phyloP scores from a whole-genome alignment of 1,140 invertebrate species.

The Anadara kagoshimensis region DNA sequence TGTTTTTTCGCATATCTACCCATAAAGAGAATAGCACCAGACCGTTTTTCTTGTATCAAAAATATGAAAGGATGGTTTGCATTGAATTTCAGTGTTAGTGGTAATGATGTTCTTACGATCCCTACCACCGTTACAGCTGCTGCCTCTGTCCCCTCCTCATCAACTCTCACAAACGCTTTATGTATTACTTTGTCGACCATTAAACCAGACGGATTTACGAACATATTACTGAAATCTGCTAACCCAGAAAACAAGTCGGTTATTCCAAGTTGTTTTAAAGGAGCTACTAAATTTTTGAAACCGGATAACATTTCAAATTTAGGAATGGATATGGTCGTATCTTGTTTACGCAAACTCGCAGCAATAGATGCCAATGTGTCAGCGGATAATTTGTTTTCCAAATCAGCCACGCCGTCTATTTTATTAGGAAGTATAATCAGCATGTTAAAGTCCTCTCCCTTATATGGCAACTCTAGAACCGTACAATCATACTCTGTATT shows the following conservation, averaged over 20 bases:
- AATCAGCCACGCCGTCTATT: slow-evolving; percentile 64
- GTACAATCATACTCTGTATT: slow-evolving; percentile 82
- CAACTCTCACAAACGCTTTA: slow-evolving; percentile 72
- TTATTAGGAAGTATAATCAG: slow-evolving; percentile 83
- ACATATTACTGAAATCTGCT: slow-evolving; percentile 78
- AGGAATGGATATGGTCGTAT: slow-evolving; percentile 75
- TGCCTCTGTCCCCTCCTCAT: slow-evolving; percentile 74
- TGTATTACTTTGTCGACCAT: slow-evolving; percentile 60
- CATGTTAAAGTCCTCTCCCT: slow-evolving; percentile 78
- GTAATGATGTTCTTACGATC: slow-evolving; percentile 31
- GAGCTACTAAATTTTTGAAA: slow-evolving; percentile 74
- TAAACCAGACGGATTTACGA: slow-evolving; percentile 1
- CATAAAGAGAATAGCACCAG: slow-evolving; percentile 62
- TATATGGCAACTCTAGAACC: slow-evolving; percentile 84
- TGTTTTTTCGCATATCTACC: slow-evolving; percentile 39
- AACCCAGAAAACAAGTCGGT: slow-evolving; percentile 77
- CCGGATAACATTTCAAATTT: slow-evolving; percentile 80
- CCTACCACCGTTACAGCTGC: slow-evolving; percentile 68
- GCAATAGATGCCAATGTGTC: slow-evolving; percentile 69
- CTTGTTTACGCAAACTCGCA: slow-evolving; percentile 1
- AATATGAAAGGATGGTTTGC: slow-evolving; percentile 86
- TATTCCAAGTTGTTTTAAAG: slow-evolving; percentile 75
- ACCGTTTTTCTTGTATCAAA: slow-evolving; percentile 80
- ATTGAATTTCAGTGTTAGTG: slow-evolving; percentile 73
- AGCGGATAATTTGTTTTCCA: slow-evolving; percentile 76